Conservation (phyloP, 2,113 vertebrate genomes). For the Serinus canaria region DNA sequence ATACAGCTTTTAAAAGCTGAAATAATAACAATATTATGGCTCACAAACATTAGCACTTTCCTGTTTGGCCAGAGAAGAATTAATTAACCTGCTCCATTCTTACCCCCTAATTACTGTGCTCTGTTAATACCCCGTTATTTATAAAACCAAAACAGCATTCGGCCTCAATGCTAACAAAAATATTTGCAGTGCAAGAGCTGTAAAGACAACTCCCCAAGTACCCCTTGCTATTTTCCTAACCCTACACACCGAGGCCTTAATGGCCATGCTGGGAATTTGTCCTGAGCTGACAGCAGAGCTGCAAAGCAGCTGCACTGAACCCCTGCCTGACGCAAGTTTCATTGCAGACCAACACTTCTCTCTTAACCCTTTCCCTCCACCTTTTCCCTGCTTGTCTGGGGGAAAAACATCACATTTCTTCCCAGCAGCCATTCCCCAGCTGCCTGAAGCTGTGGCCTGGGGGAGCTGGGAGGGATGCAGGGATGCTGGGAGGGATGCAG, state of each 20-base stretch:
- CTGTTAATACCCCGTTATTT: conserved; percentile 37
- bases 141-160: conserved; percentile 28
- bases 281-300: conserved; percentile 57
- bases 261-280: conserved; percentile 64
- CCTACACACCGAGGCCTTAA: conserved; percentile 60
- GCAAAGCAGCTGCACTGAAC: conserved; percentile 36
- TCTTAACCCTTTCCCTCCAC: conserved; percentile 59
- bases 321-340: conserved; percentile 37
- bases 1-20: conserved; percentile 1
- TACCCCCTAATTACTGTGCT: conserved; percentile 37
- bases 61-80: conserved; percentile 49
- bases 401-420: background rate
- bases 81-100: conserved; percentile 31
- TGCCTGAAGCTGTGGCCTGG: background rate
- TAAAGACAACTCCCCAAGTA: conserved; percentile 52
- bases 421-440: background rate
- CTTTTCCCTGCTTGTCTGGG: background rate
- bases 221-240: conserved; percentile 65
- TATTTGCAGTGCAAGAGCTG: conserved; percentile 49
- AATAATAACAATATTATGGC: conserved; percentile 22
- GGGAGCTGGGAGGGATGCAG: background rate
- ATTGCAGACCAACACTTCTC: conserved; percentile 38
- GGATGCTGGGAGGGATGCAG: background rate
- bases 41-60: conserved; percentile 38
- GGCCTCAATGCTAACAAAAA: conserved; percentile 13